phyloP scores from a whole-genome alignment of 2,888 invertebrate species.

The Gandaritis pyraliata region DNA sequence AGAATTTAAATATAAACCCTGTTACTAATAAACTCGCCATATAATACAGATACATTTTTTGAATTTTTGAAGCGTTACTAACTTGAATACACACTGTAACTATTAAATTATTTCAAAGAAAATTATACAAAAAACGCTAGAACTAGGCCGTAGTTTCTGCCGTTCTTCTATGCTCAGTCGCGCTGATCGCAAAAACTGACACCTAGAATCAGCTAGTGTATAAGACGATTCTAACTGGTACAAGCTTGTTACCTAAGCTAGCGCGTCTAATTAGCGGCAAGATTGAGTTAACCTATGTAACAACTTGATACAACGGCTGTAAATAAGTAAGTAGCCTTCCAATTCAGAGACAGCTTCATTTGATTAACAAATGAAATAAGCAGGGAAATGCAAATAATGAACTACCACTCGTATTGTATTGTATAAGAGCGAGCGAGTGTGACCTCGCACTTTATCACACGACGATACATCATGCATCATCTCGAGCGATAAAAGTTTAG shows the following conservation, averaged over 20 bases:
- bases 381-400: constrained; percentile 13
- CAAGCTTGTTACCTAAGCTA: constrained; percentile 37
- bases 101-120: no score
- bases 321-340: not conserved
- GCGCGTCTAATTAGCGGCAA: constrained; percentile 44
- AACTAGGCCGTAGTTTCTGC: no score
- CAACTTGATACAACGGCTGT: constrained; percentile 1
- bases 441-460: constrained; percentile 19
- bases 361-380: constrained; percentile 5
- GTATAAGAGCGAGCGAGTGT: constrained; percentile 5
- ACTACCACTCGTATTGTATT: constrained; percentile 22
- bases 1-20: no score
- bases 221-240: no score
- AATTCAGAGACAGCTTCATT: not conserved
- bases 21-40: no score
- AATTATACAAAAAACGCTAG: no score
- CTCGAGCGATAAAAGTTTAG: constrained; percentile 22
- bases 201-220: no score
- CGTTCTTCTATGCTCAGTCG: no score
- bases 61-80: no score
- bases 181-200: no score
- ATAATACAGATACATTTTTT: no score
- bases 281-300: constrained; percentile 8
- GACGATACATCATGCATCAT: constrained; percentile 19
- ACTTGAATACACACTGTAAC: no score